phyloP scores from a whole-genome alignment of 2,888 invertebrate species.

The Cosmorhoe ocellata region DNA sequence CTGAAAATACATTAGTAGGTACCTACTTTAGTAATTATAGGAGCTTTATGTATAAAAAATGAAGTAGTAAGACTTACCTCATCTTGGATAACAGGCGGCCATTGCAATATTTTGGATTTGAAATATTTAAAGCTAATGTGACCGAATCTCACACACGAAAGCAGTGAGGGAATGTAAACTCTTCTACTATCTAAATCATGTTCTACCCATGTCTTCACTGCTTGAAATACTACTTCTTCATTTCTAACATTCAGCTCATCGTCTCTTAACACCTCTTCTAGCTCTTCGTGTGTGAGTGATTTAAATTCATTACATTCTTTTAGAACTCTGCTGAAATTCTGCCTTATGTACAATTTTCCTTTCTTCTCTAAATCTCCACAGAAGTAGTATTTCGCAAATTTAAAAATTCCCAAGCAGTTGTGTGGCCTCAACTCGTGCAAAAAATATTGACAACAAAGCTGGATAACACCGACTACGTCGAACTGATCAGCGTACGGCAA shows the following conservation, averaged over 20 bases:
- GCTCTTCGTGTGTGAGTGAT: conserved; percentile 82
- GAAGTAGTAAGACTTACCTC: conserved; percentile 59
- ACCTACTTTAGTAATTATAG: too few relatives aligned
- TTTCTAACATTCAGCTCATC: conserved; percentile 88
- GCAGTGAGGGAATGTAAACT: conserved; percentile 80
- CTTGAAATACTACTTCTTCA: conserved; percentile 89
- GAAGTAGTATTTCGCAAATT: conserved; percentile 87
- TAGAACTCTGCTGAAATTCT: conserved; percentile 83
- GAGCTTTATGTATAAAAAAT: too few relatives aligned
- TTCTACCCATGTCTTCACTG: conserved; percentile 87
- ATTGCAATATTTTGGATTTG: conserved; percentile 78
- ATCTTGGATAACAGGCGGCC: conserved; percentile 78
- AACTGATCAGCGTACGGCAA: conserved; percentile 88
- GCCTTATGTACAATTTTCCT: conserved; percentile 82
- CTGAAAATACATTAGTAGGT: conserved; percentile 46
- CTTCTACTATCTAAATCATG: conserved; percentile 80
- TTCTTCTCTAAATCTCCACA: conserved; percentile 85
- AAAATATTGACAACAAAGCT: conserved; percentile 86
- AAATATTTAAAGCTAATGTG: conserved; percentile 84
- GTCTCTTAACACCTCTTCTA: conserved; percentile 84
- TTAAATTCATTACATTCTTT: conserved; percentile 85
- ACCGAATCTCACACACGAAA: conserved; percentile 86
- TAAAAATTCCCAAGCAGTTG: conserved; percentile 88
- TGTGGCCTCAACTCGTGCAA: conserved; percentile 84
- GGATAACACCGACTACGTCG: conserved; percentile 87